A percentile compares a stretch with the other conserved stretches of the same genome.
Conservation (phyloP, 2,797 vertebrate species). For the Amniataba percoides region DNA sequence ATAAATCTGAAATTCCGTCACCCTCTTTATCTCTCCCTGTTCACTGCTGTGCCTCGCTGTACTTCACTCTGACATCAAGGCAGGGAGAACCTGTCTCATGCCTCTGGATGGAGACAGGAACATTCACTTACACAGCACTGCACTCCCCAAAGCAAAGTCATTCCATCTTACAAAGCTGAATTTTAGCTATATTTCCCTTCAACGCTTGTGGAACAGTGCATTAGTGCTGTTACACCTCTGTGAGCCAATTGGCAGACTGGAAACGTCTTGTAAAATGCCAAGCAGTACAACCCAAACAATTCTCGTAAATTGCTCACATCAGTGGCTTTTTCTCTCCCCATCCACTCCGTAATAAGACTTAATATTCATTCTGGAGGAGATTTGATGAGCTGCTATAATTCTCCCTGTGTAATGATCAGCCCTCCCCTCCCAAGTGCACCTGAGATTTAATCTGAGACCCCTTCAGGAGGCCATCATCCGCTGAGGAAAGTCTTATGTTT, state of each 20-base stretch:
- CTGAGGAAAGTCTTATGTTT: constrained; percentile 78
- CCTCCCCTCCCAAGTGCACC: constrained; percentile 73
- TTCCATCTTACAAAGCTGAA: constrained; percentile 31
- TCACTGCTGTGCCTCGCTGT: constrained; percentile 29
- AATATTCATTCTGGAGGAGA: constrained; percentile 75
- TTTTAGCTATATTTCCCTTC: constrained; percentile 33
- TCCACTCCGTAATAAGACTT: constrained; percentile 70
- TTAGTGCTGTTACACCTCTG: constrained; percentile 5
- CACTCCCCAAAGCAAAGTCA: constrained; percentile 27
- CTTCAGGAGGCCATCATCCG: constrained; percentile 76
- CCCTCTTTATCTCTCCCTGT: constrained; percentile 37
- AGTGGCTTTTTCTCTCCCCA: constrained; percentile 49
- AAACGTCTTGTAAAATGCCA: constrained; percentile 52
- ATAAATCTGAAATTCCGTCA: constrained; percentile 53
- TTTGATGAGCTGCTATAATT: constrained; percentile 80
- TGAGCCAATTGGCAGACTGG: constrained; percentile 37
- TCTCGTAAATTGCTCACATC: constrained; percentile 73
- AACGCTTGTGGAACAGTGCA: constrained; percentile 1
- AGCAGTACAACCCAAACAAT: constrained; percentile 56
- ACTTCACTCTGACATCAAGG: constrained; percentile 34
- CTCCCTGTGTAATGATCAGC: constrained; percentile 69
- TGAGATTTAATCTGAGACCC: constrained; percentile 80
- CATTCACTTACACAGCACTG: constrained; percentile 23
- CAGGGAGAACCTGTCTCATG: constrained; percentile 30
- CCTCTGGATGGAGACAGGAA: constrained; percentile 37